Conservation (phyloP, 1,140 invertebrate genomes). For the Yoshiicerus persimilis region DNA sequence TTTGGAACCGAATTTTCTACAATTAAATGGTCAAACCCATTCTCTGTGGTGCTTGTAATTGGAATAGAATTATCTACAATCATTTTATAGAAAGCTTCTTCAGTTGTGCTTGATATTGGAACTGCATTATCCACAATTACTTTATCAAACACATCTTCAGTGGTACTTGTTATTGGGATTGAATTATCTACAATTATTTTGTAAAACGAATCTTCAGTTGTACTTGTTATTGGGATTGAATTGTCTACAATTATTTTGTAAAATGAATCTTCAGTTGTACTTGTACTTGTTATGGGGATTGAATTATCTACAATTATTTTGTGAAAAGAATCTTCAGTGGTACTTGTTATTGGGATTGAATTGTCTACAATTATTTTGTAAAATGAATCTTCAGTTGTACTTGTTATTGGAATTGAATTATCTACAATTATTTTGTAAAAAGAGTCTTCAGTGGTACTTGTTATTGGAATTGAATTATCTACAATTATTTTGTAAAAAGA, state of each 20-base stretch:
- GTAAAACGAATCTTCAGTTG: neutral
- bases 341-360: neutral
- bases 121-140: too few species aligned
- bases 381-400: neutral
- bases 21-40: too few species aligned
- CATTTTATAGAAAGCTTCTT: neutral
- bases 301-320: neutral
- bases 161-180: neutral
- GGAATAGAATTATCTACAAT: neutral
- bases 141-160: neutral
- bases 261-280: neutral
- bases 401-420: neutral
- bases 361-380: neutral
- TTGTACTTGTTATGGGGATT: neutral
- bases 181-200: neutral
- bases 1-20: too few species aligned
- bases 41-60: neutral
- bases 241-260: too few species aligned
- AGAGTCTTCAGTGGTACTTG: neutral
- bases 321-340: neutral
- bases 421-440: neutral
- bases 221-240: too few species aligned
- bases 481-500: too few species aligned
- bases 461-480: too few species aligned
- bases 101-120: too few species aligned